Evolutionary conservation across 1,140 invertebrate genomes (phyloP), one percentile per base, ranked within the genome.

Genomic region (Neuroterus valhalla): DNA sequence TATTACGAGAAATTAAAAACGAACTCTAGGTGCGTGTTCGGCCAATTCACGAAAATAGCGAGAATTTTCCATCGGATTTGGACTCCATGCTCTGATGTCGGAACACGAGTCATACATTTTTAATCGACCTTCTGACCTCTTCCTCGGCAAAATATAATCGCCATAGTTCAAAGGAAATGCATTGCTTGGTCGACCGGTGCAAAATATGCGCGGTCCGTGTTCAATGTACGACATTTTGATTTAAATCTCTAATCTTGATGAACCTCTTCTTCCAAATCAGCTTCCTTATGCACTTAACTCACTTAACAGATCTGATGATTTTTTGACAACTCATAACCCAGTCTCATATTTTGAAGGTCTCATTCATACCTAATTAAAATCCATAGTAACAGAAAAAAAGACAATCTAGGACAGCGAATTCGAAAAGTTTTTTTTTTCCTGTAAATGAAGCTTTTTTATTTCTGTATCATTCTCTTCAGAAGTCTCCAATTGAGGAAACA

Each of bases 41-140:
- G 72, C 81, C 43, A 86, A 76, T 76, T 89, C 84, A 8, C 82
- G 84, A 79, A 88, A 87, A 76, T 88, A 87, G 70, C 81, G 85
- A 23, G 77, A 83, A 77, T 75, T 83, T 45, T 89, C 86, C 45
- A 78, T 66, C 55, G 79, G 70, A 78, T 82, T 81, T n/a, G 80
- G 75, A 71, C 85, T 87, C 87, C 87, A 89, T 11, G 87, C 85
- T 82, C 87, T 81, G 19, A 84, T 81, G 55, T 88, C 87, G 17
- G 79, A 78, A 45, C 82, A 87, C 21, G 87, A 87, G 23, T 88
- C 81, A 19, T 84, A 76, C 2, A 83, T 55, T 77, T 88, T 88
- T 31, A 89, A 77, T 17, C 87, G 81, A 70, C 83, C 82, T 31
- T 87, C 87, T 23, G 83, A 86, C 66, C 79, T 72, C 73, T 84